Evolutionary conservation across 2,888 invertebrate species (phyloP).

Genomic region (Parasteatoda lunata): DNA sequence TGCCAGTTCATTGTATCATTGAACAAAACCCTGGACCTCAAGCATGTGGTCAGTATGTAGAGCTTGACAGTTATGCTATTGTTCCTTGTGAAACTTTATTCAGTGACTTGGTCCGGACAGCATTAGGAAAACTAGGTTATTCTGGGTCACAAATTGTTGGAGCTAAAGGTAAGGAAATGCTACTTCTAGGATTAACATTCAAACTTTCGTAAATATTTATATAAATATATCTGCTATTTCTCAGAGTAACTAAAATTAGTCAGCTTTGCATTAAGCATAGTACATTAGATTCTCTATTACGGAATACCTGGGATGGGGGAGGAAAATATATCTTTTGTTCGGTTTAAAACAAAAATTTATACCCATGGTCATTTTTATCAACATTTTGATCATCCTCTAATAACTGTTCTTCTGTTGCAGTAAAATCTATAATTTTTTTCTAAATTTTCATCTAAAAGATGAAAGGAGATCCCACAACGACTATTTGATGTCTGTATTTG

Average conservation of each 20-base stretch:
- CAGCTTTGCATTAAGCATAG: too few species aligned
- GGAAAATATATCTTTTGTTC: background rate
- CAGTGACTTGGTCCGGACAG: constrained; percentile 91
- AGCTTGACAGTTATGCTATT: constrained; percentile 96
- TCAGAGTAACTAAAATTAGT: too few species aligned
- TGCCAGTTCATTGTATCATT: constrained; percentile 96
- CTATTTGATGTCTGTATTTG: too few species aligned
- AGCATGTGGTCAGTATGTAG: constrained; percentile 79
- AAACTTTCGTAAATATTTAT: background rate
- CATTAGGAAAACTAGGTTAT: constrained; percentile 92
- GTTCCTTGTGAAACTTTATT: constrained; percentile 93
- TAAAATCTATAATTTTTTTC: too few species aligned
- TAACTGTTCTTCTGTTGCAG: too few species aligned
- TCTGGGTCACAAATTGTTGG: constrained; percentile 77
- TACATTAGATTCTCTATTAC: too few species aligned
- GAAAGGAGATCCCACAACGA: too few species aligned
- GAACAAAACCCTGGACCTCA: constrained; percentile 78
- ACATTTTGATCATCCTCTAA: too few species aligned
- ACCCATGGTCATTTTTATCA: too few species aligned
- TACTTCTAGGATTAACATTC: background rate
- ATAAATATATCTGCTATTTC: too few species aligned
- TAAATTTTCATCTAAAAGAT: too few species aligned
- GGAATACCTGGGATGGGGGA: too few species aligned
- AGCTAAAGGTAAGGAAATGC: constrained; percentile 75
- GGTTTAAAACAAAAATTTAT: background rate